Evolutionary conservation across 2,113 vertebrate species (phyloP).

Genomic region (Carassius carassius): DNA sequence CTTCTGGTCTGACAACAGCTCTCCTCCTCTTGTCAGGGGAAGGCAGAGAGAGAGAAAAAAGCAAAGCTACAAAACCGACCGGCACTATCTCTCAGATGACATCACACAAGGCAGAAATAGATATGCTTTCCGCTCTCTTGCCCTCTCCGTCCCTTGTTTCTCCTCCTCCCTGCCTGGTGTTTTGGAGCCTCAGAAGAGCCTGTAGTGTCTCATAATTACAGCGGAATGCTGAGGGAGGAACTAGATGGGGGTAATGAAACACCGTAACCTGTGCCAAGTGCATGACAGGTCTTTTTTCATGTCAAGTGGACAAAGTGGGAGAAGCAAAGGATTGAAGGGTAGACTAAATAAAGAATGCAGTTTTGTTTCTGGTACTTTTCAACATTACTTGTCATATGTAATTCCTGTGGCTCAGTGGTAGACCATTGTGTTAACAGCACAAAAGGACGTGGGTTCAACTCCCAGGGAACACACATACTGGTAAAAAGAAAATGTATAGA

Average conservation of each 20-base stretch:
- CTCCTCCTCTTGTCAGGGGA: conserved; percentile 58
- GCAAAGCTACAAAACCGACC: conserved; percentile 47
- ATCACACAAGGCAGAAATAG: conserved; percentile 73
- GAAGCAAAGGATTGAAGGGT: conserved; percentile 44
- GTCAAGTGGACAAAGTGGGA: conserved; percentile 52
- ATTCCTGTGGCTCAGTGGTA: no score
- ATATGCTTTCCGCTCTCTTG: conserved; percentile 49
- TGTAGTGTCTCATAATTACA: conserved; percentile 69
- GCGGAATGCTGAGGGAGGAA: conserved; percentile 66
- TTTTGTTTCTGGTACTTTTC: conserved; percentile 61
- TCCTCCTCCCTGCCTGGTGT: conserved; percentile 41
- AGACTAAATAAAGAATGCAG: conserved; percentile 63
- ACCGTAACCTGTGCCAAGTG: conserved; percentile 55
- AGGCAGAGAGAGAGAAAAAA: conserved; percentile 53
- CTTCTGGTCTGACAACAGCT: conserved; percentile 66
- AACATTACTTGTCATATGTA: conserved; percentile 2
- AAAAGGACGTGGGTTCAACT: no score
- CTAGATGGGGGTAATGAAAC: conserved; percentile 70
- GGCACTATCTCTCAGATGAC: conserved; percentile 71
- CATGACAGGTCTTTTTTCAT: conserved; percentile 60
- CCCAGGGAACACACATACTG: no score
- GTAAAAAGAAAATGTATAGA: no score
- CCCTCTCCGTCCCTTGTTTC: conserved; percentile 22
- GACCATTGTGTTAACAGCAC: no score
- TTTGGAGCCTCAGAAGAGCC: conserved; percentile 56